Percentiles rank a stretch among this genome's conserved stretches.
phyloP scores from a whole-genome alignment of 1,140 invertebrate species.

The Periplaneta americana region DNA sequence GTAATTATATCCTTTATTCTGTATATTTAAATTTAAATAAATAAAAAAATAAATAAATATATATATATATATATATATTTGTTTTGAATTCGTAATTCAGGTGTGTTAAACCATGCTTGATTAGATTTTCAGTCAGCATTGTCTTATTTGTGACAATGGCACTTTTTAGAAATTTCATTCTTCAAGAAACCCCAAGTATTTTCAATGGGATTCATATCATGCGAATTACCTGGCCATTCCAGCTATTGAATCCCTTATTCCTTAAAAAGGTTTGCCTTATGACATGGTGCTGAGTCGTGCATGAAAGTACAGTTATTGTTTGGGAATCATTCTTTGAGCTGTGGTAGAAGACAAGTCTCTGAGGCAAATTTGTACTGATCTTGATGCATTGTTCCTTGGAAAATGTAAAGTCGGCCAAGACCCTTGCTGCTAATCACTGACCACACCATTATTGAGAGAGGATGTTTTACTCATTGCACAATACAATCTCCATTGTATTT shows the following conservation, averaged over 20 bases:
- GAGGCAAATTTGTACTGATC: neutral
- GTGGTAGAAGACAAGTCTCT: neutral
- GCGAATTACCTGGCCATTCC: neutral
- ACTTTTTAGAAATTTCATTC: neutral
- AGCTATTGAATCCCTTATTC: neutral
- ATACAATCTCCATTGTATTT: neutral
- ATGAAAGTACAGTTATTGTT: neutral
- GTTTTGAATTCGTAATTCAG: too few relatives aligned
- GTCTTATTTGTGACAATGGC: neutral
- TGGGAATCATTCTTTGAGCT: neutral
- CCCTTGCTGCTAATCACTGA: neutral
- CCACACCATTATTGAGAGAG: neutral
- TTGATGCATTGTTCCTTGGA: neutral
- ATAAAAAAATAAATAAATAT: too few relatives aligned
- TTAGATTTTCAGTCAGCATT: neutral
- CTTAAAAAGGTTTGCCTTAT: neutral
- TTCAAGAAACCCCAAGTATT: neutral
- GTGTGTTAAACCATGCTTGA: too few relatives aligned
- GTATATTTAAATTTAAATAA: neutral
- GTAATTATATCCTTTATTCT: too few relatives aligned
- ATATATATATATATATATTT: too few relatives aligned
- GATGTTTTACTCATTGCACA: neutral
- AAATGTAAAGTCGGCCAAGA: neutral
- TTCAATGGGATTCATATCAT: neutral
- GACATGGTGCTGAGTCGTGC: too few relatives aligned